Evolutionary conservation across 2,113 vertebrate species (phyloP).

Genomic region (Polypterus bichir): DNA sequence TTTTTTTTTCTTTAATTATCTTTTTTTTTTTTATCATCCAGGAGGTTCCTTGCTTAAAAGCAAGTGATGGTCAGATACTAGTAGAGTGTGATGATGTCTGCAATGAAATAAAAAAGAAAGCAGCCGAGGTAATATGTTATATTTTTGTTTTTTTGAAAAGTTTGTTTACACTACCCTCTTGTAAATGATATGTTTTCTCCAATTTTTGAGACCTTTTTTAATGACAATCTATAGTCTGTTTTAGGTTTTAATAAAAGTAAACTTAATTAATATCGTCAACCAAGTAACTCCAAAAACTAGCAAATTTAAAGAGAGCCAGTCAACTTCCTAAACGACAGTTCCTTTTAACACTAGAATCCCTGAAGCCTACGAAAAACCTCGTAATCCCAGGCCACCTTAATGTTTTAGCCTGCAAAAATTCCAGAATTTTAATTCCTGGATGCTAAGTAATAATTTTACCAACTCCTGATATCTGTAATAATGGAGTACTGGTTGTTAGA

Average conservation of each 20-base stretch:
- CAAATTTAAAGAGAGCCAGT: not conserved
- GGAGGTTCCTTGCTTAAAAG: constrained; percentile 65
- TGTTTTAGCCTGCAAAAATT: no score
- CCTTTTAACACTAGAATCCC: not conserved
- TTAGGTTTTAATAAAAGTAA: not conserved
- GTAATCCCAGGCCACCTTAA: no score
- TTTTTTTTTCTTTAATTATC: no score
- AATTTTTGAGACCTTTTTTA: not conserved
- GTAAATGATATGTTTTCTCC: not conserved
- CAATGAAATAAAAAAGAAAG: constrained; percentile 68
- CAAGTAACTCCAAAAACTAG: not conserved
- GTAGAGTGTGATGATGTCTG: constrained; percentile 70
- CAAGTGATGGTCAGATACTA: constrained; percentile 40
- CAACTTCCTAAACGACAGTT: not conserved
- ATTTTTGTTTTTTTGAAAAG: not conserved
- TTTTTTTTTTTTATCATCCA: constrained; percentile 29
- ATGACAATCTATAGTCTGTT: no score
- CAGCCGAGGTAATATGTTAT: constrained; percentile 59
- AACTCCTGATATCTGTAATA: no score
- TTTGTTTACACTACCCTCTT: not conserved
- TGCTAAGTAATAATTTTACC: no score
- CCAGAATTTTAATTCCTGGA: no score
- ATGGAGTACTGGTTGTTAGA: no score
- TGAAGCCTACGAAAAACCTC: not conserved
- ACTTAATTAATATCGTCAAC: not conserved